Conservation (phyloP, 2,113 vertebrate species). For the Ochotona princeps region DNA sequence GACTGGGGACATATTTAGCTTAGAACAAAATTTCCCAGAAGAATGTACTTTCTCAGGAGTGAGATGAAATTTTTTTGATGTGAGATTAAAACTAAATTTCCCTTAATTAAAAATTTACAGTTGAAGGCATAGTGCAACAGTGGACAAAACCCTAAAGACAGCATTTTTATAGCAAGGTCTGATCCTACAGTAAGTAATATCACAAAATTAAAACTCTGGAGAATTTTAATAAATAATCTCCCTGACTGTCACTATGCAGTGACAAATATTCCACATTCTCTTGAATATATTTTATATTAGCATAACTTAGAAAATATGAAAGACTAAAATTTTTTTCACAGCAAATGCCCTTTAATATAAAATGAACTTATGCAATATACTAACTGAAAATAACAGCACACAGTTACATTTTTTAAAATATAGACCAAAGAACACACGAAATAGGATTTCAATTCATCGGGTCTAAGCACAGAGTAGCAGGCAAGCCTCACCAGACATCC, state of each 20-base stretch:
- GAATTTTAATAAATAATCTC: background rate
- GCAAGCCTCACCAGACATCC: too few species aligned
- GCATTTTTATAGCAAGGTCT: conserved; percentile 33
- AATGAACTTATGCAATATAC: background rate
- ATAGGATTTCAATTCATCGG: background rate
- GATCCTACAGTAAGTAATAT: background rate
- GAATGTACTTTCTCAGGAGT: background rate
- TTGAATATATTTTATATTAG: background rate
- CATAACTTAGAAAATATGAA: background rate
- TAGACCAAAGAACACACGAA: background rate
- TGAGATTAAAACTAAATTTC: conserved; percentile 1
- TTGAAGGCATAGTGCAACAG: conserved; percentile 6
- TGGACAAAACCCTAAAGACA: background rate
- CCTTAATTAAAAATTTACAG: background rate
- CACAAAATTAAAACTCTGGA: conserved; percentile 22
- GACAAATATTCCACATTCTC: background rate
- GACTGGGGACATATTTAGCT: background rate
- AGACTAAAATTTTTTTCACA: background rate
- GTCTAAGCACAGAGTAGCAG: background rate
- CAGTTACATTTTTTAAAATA: background rate
- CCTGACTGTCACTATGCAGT: background rate
- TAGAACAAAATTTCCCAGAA: background rate
- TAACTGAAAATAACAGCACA: conserved; percentile 9
- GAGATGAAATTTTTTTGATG: conserved; percentile 18
- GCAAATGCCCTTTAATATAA: background rate